A percentile compares a stretch with the other conserved stretches of the same genome.
These are phyloP conservation scores for Acanthosepion esculentum DNA, from an alignment of 2,888 invertebrate genomes.

Conservation along the genomic window DNA sequence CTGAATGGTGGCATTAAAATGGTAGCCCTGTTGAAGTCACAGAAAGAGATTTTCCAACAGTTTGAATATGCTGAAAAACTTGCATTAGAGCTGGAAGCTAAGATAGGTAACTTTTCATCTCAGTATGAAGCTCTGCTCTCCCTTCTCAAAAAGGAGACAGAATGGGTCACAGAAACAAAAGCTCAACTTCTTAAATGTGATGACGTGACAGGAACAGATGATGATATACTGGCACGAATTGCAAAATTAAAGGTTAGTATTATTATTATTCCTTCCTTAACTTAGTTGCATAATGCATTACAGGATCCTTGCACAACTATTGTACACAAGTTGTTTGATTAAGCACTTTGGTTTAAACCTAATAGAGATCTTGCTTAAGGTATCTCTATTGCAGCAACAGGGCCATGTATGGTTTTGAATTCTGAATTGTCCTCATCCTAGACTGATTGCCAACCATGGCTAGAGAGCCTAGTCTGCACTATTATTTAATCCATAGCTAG, in stretches of 20 bases:
- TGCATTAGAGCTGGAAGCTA: conserved; percentile 84
- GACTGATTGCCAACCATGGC: too few species aligned
- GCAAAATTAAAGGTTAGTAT: conserved; percentile 81
- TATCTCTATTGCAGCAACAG: too few species aligned
- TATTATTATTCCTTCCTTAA: neutral
- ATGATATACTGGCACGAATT: conserved; percentile 86
- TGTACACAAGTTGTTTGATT: too few species aligned
- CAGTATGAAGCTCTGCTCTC: conserved; percentile 68
- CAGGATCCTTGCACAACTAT: too few species aligned
- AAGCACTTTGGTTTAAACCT: too few species aligned
- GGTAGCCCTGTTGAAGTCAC: conserved; percentile 75
- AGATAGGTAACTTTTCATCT: conserved; percentile 82
- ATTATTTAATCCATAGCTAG: too few species aligned
- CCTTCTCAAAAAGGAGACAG: conserved; percentile 66
- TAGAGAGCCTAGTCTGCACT: too few species aligned
- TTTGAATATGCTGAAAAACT: conserved; percentile 84
- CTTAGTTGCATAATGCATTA: too few species aligned
- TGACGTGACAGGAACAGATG: conserved; percentile 83
- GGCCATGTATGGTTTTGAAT: too few species aligned
- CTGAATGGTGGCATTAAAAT: conserved; percentile 84
- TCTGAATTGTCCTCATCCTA: too few species aligned
- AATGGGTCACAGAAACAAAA: conserved; percentile 66
- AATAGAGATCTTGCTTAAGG: too few species aligned
- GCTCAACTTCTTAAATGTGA: conserved; percentile 69
- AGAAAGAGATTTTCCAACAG: conserved; percentile 74